These are phyloP conservation scores for Agapornis canus DNA, from an alignment of 2,797 vertebrate species.

Conservation along the genomic window DNA sequence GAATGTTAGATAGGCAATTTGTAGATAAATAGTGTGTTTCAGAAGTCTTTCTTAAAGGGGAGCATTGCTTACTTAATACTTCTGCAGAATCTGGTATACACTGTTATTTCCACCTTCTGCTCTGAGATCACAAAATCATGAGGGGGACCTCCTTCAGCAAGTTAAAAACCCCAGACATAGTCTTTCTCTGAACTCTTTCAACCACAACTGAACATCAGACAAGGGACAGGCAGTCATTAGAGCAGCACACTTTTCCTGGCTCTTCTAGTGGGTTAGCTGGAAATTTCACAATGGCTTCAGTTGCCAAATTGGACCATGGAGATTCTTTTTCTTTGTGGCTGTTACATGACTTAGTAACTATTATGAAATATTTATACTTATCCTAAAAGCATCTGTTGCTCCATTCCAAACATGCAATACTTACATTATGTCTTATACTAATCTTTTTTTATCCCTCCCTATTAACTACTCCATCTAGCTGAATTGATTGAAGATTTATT, in stretches of 20 bases:
- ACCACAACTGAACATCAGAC: background rate
- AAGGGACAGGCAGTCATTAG: background rate
- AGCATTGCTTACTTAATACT: background rate
- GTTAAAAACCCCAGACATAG: fast-evolving
- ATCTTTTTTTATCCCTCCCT: background rate
- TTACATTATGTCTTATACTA: background rate
- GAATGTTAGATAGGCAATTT: background rate
- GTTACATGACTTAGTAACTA: background rate
- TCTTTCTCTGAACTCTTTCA: background rate
- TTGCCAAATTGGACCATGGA: background rate
- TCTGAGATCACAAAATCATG: background rate
- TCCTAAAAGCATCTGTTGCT: conserved; percentile 7
- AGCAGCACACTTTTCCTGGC: background rate
- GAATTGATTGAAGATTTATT: background rate
- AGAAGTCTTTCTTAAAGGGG: background rate
- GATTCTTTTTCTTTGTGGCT: background rate
- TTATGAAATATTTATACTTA: conserved; percentile 24
- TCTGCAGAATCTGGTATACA: background rate
- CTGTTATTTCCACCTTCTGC: background rate
- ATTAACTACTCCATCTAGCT: background rate
- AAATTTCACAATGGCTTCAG: background rate
- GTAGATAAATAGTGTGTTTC: background rate
- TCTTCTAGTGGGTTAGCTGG: background rate
- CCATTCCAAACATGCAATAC: background rate
- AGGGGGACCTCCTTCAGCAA: background rate